Evolutionary conservation across 37 sponge, comb jelly and placozoan genomes (phyloP).

Genomic region (Bolinopsis microptera): DNA sequence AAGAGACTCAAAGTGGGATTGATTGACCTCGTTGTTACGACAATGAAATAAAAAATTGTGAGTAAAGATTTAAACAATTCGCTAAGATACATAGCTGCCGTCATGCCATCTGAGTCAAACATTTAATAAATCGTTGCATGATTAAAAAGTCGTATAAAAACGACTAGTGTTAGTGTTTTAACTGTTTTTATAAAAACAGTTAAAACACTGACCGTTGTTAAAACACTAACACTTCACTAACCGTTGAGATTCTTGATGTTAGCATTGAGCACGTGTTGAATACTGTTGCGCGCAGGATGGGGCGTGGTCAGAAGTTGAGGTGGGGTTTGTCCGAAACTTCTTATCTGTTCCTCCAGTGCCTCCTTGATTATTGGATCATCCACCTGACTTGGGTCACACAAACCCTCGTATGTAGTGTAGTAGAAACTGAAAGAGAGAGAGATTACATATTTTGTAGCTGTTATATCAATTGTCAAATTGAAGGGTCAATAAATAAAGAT

Average conservation of each 20-base stretch:
- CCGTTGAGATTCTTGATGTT: slow-evolving; percentile 58
- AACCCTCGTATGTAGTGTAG: slow-evolving; percentile 47
- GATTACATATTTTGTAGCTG: no score
- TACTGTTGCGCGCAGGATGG: slow-evolving; percentile 75
- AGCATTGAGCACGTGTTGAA: slow-evolving; percentile 42
- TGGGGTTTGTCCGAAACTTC: slow-evolving; percentile 87
- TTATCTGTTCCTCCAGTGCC: slow-evolving; percentile 86
- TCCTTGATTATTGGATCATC: slow-evolving; percentile 65
- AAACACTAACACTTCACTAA: no score
- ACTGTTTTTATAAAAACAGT: no score
- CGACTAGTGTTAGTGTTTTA: no score
- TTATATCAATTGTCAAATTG: no score
- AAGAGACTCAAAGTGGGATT: no score
- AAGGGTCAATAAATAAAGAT: no score
- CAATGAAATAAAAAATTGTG: no score
- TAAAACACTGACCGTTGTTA: no score
- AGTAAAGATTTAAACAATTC: no score
- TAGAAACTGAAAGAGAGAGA: slow-evolving; percentile 21
- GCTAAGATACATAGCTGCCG: no score
- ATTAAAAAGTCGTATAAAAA: neutral
- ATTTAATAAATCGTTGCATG: neutral
- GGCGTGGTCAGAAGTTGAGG: slow-evolving; percentile 80
- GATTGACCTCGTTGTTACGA: no score
- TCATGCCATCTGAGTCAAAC: neutral
- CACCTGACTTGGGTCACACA: slow-evolving; percentile 34